Evolutionary conservation across 1,140 invertebrate genomes (phyloP).

Genomic region (Caenorhabditis remanei): DNA sequence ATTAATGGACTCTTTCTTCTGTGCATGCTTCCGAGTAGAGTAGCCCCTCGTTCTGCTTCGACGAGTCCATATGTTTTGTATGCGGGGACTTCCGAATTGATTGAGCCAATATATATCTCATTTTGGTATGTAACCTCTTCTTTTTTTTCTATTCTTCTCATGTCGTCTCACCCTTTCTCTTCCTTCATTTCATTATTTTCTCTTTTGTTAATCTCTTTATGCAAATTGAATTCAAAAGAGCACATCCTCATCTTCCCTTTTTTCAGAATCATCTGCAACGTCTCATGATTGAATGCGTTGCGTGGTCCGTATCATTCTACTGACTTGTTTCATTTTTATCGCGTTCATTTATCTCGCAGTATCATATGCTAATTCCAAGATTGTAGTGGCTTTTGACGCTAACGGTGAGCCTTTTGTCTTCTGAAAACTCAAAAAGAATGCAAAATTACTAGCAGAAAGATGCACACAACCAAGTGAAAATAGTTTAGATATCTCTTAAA

Average conservation of each 20-base stretch:
- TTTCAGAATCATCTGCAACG: slow-evolving; percentile 7
- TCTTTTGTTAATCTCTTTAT: not conserved
- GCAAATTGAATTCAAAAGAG: not conserved
- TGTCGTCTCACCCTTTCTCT: not conserved
- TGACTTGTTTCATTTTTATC: slow-evolving; percentile 32
- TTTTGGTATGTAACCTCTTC: not conserved
- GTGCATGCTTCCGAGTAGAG: slow-evolving; percentile 36
- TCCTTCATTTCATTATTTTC: not conserved
- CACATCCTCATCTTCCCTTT: not conserved
- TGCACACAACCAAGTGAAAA: too few species aligned
- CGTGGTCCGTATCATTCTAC: slow-evolving; percentile 43
- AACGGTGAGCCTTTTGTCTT: not conserved
- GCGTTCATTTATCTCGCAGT: slow-evolving; percentile 31
- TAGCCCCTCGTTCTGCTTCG: slow-evolving; percentile 52
- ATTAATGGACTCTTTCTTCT: slow-evolving; percentile 46
- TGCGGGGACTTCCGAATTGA: slow-evolving; percentile 47
- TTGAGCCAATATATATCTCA: slow-evolving; percentile 21
- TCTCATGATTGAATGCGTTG: slow-evolving; percentile 55
- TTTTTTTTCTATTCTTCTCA: not conserved
- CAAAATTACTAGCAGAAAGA: too few species aligned
- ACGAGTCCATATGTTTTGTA: slow-evolving; percentile 49
- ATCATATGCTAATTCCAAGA: slow-evolving; percentile 35
- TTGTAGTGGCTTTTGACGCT: slow-evolving; percentile 19
- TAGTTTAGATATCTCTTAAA: too few species aligned
- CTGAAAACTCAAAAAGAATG: not conserved